Evolutionary conservation across 1,140 invertebrate species (phyloP), one percentile per base, ranked within the genome.

Genomic region (Asobara japonica): DNA sequence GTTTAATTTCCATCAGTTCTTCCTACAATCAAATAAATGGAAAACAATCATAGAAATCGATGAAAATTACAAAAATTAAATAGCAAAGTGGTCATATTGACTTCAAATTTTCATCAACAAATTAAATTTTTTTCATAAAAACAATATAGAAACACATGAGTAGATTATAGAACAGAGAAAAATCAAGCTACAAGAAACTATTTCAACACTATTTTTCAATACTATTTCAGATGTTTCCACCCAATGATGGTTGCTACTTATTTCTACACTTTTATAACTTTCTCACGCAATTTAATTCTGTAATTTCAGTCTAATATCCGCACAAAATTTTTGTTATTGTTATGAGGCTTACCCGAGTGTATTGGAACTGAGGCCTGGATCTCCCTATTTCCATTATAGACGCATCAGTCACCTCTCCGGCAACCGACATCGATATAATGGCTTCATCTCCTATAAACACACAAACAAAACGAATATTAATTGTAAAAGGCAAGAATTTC

Each of bases 1-100:
- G 82, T 41, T 89, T 88, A 70, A 92, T 88, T 13, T 88, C 85
- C 83, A 92, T 86, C 56, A 93, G 86, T 78, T 92, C 87, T 62
- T 92, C 91, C 87, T 91, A 60, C 6, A 83, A 83, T 7, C 18
- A 45, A 29, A 69, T 60, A n/a, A 69, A 60, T 33, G 0, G 22
- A 51, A 51, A 2, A 51, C 1, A n/a, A n/a, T n/a, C n/a, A n/a
- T n/a, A n/a, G n/a, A n/a, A n/a, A n/a, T n/a, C n/a, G n/a, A n/a
- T n/a, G n/a, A n/a, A n/a, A n/a, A n/a, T n/a, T n/a, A n/a, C n/a
- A n/a, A n/a, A n/a, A n/a, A n/a, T n/a, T n/a, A n/a, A n/a, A n/a
- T n/a, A n/a, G n/a, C n/a, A n/a, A n/a, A n/a, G n/a, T n/a, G n/a
- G n/a, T n/a, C n/a, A n/a, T n/a, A n/a, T n/a, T n/a, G n/a, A n/a